These are phyloP conservation scores for Misgurnus mizolepis DNA, from an alignment of 2,113 vertebrate genomes.

Conservation along the genomic window DNA sequence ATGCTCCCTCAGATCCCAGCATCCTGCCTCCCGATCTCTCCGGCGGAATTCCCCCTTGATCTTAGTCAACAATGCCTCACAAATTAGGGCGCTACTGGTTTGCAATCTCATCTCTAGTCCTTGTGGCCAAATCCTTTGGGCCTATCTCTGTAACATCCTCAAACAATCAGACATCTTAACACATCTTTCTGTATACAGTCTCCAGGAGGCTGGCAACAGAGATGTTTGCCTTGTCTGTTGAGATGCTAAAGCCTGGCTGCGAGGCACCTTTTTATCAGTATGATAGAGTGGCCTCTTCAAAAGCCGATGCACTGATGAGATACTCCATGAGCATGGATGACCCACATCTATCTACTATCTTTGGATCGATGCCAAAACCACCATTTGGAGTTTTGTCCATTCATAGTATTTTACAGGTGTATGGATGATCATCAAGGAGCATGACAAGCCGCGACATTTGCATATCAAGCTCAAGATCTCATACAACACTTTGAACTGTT, in stretches of 20 bases:
- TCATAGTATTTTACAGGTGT: slow-evolving; percentile 43
- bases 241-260: slow-evolving; percentile 33
- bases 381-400: slow-evolving; percentile 42
- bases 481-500: neutral
- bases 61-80: slow-evolving; percentile 28
- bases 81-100: slow-evolving; percentile 19
- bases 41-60: slow-evolving; percentile 22
- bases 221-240: slow-evolving; percentile 47
- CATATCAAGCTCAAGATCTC: neutral
- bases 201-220: slow-evolving; percentile 28
- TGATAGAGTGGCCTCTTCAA: slow-evolving; percentile 34
- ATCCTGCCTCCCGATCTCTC: slow-evolving; percentile 3
- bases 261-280: slow-evolving; percentile 45
- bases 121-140: slow-evolving; percentile 34
- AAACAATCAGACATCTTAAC: slow-evolving; percentile 47
- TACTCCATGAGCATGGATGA: slow-evolving; percentile 33
- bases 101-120: slow-evolving; percentile 35
- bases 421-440: slow-evolving; percentile 25
- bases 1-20: slow-evolving; percentile 18
- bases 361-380: slow-evolving; percentile 35
- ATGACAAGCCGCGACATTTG: slow-evolving; percentile 22
- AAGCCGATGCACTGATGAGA: slow-evolving; percentile 38
- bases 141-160: slow-evolving; percentile 37
- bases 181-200: slow-evolving; percentile 40
- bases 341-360: slow-evolving; percentile 44